Percentiles rank a stretch among this genome's conserved stretches.
These are phyloP conservation scores for Oxygymnocypris stewartii DNA, from an alignment of 2,113 vertebrate species.

Conservation along the genomic window DNA sequence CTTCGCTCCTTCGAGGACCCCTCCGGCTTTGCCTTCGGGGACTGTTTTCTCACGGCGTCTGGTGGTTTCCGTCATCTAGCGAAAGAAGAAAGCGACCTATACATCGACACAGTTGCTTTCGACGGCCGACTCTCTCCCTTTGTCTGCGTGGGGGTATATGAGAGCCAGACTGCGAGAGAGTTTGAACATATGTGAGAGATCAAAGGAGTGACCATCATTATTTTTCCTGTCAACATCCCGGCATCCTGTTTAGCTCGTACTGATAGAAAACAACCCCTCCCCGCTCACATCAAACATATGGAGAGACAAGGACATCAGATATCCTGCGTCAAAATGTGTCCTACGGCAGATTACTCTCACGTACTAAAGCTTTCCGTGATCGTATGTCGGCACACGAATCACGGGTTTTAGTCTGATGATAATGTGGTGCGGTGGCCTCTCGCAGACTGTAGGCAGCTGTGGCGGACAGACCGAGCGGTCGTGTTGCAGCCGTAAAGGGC, in stretches of 20 bases:
- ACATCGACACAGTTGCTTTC: conserved; percentile 37
- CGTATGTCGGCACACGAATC: neutral
- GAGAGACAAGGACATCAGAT: conserved; percentile 42
- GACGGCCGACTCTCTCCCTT: conserved; percentile 17
- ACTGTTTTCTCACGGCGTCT: conserved; percentile 19
- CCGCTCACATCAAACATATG: conserved; percentile 41
- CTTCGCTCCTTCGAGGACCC: conserved; percentile 30
- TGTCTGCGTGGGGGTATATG: conserved; percentile 27
- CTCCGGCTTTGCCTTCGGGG: conserved; percentile 6
- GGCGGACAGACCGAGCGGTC: conserved; percentile 1
- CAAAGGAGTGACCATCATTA: conserved; percentile 51
- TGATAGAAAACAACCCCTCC: conserved; percentile 45
- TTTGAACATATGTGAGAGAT: conserved; percentile 51
- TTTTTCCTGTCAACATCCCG: conserved; percentile 55
- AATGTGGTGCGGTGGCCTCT: neutral
- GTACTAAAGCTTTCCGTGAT: neutral
- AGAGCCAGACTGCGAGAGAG: conserved; percentile 26
- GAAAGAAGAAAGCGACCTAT: conserved; percentile 43
- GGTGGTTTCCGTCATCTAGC: conserved; percentile 35
- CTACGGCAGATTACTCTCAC: conserved; percentile 32
- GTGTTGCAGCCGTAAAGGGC: conserved; percentile 39
- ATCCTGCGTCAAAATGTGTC: conserved; percentile 28
- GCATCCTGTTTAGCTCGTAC: conserved; percentile 46
- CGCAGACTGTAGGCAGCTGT: conserved; percentile 17
- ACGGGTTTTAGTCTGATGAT: conserved; percentile 4